These are phyloP conservation scores for Cyphomyrus plagiostoma DNA, from an alignment of 2,113 vertebrate genomes.

Conservation along the genomic window DNA sequence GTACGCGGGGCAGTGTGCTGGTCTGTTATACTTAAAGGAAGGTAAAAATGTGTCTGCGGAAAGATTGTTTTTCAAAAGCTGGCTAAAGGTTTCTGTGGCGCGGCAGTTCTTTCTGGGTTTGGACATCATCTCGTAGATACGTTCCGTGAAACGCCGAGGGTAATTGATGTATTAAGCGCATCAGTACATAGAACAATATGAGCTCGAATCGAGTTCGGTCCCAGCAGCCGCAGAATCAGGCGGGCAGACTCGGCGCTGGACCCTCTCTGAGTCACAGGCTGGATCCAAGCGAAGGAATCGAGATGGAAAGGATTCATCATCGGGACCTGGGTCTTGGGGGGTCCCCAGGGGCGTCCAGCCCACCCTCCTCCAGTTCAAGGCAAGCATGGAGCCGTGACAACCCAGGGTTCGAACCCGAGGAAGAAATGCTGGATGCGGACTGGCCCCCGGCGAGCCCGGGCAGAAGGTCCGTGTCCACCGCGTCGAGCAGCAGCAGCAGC, in stretches of 20 bases:
- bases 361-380: conserved; percentile 70
- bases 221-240: conserved; percentile 50
- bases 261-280: conserved; percentile 37
- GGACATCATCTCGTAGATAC: not conserved
- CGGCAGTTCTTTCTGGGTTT: not conserved
- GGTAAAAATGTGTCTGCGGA: not conserved
- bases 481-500: conserved; percentile 59
- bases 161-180: not conserved
- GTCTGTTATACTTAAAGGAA: not conserved
- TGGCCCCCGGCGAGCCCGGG: conserved; percentile 70
- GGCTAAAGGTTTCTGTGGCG: not conserved
- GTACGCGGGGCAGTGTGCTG: not conserved
- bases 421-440: conserved; percentile 76
- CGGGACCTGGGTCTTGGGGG: conserved; percentile 59
- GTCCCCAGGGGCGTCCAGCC: conserved; percentile 58
- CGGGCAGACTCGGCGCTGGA: conserved; percentile 31
- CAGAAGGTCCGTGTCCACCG: conserved; percentile 63
- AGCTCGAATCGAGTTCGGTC: conserved; percentile 61
- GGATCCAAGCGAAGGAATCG: conserved; percentile 56
- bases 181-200: conserved; percentile 42
- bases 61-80: not conserved
- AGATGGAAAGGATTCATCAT: conserved; percentile 65
- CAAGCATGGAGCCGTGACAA: conserved; percentile 94
- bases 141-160: not conserved
- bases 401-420: conserved; percentile 84